Evolutionary conservation across 1,140 invertebrate species (phyloP), one percentile per base, ranked within the genome.

Genomic region (Platyscapa corneri): DNA sequence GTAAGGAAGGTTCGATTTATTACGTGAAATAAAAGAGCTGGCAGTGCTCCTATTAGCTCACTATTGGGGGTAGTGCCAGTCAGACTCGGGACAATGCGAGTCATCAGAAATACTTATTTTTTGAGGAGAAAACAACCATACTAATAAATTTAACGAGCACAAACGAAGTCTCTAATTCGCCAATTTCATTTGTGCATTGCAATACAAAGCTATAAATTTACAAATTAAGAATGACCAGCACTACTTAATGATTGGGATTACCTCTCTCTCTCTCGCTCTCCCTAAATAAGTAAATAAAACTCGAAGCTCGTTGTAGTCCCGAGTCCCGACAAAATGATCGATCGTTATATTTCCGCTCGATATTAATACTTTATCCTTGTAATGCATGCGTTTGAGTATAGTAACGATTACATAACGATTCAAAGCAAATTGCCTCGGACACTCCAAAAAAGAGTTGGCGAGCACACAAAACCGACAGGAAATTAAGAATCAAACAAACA

Each of bases 401-500:
- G 12, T 56, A 16, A 37, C 5, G 49, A 16, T 76, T 32, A 18
- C 60, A 37, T 53, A 81, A 82, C 10, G 34, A 34, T 60, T 37
- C 32, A 37, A 32, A 42, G 49, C 42, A 42, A 76, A 83, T 64
- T 46, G 23, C 14, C 27, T 76, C 34, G 42, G 72, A 83, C 72
- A 76, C 37, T 74, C 70, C 37, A 72, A 72, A 67, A 76, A 75
- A 75, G n/a, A 42, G 34, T 1, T 0, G 3, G 7, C 14, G 5
- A 6, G 30, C 23, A 30, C 34, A 37, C 46, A 34, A 32, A 46
- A 80, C 70, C 53, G 56, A 83, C 74, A 83, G 82, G 82, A 83
- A 83, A 83, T 83, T 83, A 77, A 83, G 74, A 83, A 60, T 77
- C 30, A 49, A 83, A 75, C 53, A 76, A 39, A 37, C 78, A 20